Evolutionary conservation across 2,888 invertebrate species (phyloP).

Genomic region (Oscheius sp.): DNA sequence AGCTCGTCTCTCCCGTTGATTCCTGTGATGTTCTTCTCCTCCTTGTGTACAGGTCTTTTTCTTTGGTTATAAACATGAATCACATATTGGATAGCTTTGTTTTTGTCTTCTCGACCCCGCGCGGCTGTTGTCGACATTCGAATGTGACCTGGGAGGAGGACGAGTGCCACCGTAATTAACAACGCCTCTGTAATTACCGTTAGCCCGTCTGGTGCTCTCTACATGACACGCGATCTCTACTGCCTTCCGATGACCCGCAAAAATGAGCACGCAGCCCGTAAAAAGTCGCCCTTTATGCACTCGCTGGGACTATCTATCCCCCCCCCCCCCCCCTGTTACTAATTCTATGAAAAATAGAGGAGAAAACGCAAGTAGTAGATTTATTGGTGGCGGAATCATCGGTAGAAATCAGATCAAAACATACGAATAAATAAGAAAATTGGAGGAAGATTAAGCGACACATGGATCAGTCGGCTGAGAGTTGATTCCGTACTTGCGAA

Average conservation of each 20-base stretch:
- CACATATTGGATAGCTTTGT: background rate
- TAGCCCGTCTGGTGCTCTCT: background rate
- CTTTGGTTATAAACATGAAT: background rate
- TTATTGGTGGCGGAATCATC: conserved; percentile 2
- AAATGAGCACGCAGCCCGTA: conserved; percentile 19
- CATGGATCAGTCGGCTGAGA: conserved; percentile 54
- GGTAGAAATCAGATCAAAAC: conserved; percentile 19
- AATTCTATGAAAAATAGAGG: no score
- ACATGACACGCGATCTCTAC: conserved; percentile 3
- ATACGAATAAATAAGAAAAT: background rate
- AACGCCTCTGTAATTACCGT: conserved; percentile 31
- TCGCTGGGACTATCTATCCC: background rate
- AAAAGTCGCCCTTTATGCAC: conserved; percentile 19
- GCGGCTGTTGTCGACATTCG: conserved; percentile 12
- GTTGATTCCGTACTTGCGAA: conserved; percentile 66
- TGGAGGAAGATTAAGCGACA: conserved; percentile 30
- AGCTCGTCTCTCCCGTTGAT: conserved; percentile 7
- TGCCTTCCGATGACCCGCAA: conserved; percentile 1
- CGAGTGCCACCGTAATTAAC: conserved; percentile 27
- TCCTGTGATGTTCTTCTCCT: background rate
- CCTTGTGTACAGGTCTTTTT: background rate
- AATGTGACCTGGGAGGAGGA: conserved; percentile 10
- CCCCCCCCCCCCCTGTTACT: no score
- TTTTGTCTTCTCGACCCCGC: background rate
- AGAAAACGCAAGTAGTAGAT: background rate